These are phyloP conservation scores for Pseudopodoces humilis DNA, from an alignment of 2,113 vertebrate genomes.

Conservation along the genomic window DNA sequence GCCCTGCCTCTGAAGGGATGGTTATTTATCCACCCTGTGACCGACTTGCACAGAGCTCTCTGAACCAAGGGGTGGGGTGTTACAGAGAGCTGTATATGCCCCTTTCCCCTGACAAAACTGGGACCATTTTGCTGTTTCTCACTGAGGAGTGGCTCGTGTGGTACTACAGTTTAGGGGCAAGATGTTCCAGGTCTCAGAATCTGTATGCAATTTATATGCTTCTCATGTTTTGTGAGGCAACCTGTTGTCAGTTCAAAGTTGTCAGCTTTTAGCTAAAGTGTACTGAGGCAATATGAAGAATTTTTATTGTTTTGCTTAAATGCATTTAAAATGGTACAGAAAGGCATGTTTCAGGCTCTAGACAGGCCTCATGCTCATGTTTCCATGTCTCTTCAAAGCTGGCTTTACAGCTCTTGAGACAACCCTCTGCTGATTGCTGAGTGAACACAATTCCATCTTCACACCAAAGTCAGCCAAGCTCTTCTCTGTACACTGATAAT, in stretches of 20 bases:
- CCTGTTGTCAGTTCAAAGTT: neutral
- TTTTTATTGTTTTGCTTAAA: neutral
- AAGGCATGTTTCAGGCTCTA: neutral
- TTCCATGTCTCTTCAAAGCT: neutral
- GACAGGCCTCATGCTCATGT: neutral
- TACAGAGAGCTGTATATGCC: neutral
- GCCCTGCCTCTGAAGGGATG: neutral
- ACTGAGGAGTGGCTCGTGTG: accelerated
- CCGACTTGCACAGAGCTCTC: neutral
- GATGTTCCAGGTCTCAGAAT: neutral
- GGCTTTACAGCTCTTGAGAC: neutral
- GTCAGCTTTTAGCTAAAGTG: neutral
- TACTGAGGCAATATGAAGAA: neutral
- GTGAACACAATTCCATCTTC: neutral
- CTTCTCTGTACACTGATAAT: neutral
- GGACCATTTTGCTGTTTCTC: neutral
- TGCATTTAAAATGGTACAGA: neutral
- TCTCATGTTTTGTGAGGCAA: neutral
- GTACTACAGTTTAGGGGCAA: neutral
- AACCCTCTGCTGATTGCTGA: neutral
- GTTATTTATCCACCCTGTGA: neutral
- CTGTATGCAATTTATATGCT: neutral
- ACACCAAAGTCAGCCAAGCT: neutral
- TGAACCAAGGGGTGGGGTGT: neutral
- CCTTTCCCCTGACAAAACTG: neutral